Base-by-base conservation (phyloP, 2,113 vertebrate genomes). In the Axis porcinus region DNA sequence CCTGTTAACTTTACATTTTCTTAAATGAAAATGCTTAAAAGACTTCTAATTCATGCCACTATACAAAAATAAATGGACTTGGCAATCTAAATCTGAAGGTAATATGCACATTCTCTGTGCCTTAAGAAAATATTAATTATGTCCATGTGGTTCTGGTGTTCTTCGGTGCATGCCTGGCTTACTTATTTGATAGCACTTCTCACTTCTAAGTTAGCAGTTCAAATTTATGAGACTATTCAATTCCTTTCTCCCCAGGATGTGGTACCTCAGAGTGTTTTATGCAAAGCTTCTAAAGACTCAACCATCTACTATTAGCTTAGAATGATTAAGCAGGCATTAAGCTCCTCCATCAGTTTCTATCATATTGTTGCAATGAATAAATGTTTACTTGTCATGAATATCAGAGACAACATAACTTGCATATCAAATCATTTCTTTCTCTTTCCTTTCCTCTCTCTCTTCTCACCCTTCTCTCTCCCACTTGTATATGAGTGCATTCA, bases 101-200 rank as follows among this genome's bases (percentile, higher is more conserved):
- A 81, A 87, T 91, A 43, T 23, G 82, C 27, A 23, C 23, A 76
- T 92, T 87, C 54, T 43, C 64, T 45, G 2, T 76, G 86, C 33
- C 47, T 92, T 93, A 91, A 81, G 67, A 64, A 96, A 79, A 55
- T 84, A 97, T 84, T 89, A 89, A 93, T 89, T 97, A 88, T 85
- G 90, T 84, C 54, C 87, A 43, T n/a, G 81, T 33, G 52, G 50
- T 87, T 97, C 96, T 85, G 88, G 30, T 67, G 64, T 67, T 94
- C 90, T 92, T 86, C 12, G 2, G n/a, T 62, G 21, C 23, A 45
- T 52, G 40, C 84, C 86, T 96, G 85, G 93, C 58, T 97, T 94
- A 91, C 86, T 96, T 57, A 67, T 95, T 96, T 90, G 86, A 87
- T 11, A 94, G 79, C 64, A 87, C 55, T 91, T 86, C 58, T 97